phyloP scores from a whole-genome alignment of 2,888 invertebrate genomes.

The Eumerus sabulonum region DNA sequence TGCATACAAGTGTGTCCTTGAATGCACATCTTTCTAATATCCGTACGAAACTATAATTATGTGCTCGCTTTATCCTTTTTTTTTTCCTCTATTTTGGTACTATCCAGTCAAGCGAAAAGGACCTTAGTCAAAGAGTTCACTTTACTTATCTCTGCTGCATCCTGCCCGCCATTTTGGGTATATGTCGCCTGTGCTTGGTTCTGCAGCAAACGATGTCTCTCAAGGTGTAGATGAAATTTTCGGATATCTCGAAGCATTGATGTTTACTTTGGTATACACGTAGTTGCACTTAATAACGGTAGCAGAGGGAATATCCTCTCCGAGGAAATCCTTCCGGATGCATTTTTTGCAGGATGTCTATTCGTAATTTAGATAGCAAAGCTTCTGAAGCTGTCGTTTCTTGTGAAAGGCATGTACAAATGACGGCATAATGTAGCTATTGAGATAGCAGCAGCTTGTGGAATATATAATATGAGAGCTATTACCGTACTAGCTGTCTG shows the following conservation, averaged over 20 bases:
- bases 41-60: constrained; percentile 39
- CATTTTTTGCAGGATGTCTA: constrained; percentile 54
- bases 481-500: too few species aligned
- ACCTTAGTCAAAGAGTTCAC: constrained; percentile 40
- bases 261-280: constrained; percentile 18
- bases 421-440: constrained; percentile 22
- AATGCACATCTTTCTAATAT: constrained; percentile 32
- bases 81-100: neutral
- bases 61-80: constrained; percentile 22
- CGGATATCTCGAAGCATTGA: constrained; percentile 30
- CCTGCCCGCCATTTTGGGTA: constrained; percentile 41
- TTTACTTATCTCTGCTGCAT: constrained; percentile 64
- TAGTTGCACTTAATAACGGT: constrained; percentile 44
- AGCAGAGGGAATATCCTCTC: constrained; percentile 23
- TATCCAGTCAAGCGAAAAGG: constrained; percentile 39
- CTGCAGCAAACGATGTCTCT: constrained; percentile 49
- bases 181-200: constrained; percentile 22
- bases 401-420: too few species aligned
- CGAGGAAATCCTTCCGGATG: constrained; percentile 45
- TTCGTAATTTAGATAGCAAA: constrained; percentile 61
- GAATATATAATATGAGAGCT: too few species aligned
- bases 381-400: constrained; percentile 15
- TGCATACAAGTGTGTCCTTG: constrained; percentile 47
- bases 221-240: constrained; percentile 48
- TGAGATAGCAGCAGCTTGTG: constrained; percentile 2